phyloP scores from a whole-genome alignment of 1,140 invertebrate genomes.

The Linepithema humile region DNA sequence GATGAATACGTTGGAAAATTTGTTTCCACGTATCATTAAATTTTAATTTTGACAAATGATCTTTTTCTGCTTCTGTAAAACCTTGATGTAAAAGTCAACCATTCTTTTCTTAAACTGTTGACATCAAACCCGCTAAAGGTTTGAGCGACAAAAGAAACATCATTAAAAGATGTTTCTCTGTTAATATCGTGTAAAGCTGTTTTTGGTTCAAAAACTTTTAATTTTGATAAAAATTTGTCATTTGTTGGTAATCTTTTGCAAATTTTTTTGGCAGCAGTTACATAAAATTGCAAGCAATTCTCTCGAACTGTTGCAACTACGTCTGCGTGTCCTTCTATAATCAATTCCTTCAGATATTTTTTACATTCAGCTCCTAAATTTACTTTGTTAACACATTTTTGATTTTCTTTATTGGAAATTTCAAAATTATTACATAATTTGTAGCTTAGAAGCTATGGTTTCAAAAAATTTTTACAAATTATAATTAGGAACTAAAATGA shows the following conservation, averaged over 20 bases:
- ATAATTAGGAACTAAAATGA: not conserved
- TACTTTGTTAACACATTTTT: not conserved
- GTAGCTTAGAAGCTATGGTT: not conserved
- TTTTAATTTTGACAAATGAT: not conserved
- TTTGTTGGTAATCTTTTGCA: too few relatives aligned
- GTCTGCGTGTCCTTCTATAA: not conserved
- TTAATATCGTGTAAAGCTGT: not conserved
- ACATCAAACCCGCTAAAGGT: not conserved
- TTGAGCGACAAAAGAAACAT: not conserved
- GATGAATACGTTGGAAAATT: not conserved
- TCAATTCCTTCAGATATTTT: not conserved
- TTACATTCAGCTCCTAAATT: not conserved
- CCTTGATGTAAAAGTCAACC: not conserved
- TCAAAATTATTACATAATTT: not conserved
- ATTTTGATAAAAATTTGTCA: too few relatives aligned
- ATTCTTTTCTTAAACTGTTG: not conserved
- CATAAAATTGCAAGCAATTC: slow-evolving; percentile 14
- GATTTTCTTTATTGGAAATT: not conserved
- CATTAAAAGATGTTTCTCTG: not conserved
- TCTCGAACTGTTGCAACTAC: too few relatives aligned
- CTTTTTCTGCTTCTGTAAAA: too few relatives aligned
- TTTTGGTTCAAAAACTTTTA: not conserved
- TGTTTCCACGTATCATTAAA: not conserved
- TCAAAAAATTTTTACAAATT: not conserved
- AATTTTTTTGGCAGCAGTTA: too few relatives aligned